Evolutionary conservation across 1,140 invertebrate genomes (phyloP), one percentile per base, ranked within the genome.

Genomic region (Tetramorium simillimum): DNA sequence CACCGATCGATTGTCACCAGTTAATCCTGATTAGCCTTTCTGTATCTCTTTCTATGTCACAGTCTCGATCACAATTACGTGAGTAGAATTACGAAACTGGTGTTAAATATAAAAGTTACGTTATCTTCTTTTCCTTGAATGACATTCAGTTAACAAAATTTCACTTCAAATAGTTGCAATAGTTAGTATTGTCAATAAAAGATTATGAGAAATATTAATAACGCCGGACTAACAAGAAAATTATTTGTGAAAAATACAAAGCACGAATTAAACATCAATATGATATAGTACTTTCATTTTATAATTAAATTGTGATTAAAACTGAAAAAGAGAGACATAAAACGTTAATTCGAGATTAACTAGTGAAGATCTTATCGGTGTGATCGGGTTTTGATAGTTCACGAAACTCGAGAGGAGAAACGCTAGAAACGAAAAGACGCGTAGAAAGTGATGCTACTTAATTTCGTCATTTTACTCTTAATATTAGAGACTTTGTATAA

Each of bases 381-480:
- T 24, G 7, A 63, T 49, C 18, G 40, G 12, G 1, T 51, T n/a
- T 40, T 10, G 14, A 60, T 62, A 56, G 0, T 51, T 67, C 40
- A n/a, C 3, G 18, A 77, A 62, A 40, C 40, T 28, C 14, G 21
- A 46, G 60, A 49, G 14, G 7, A 65, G 7, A 65, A 63, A 63
- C 24, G 18, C 75, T 46, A 21, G 21, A 77, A 18, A 18, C n/a
- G 24, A 49, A 65, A 37, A 78, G 24, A 46, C 1, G 37, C n/a
- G 51, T 40, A 3, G 9, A 40, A 63, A 56, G 21, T 28, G 24
- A 77, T 18, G n/a, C 24, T 63, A 51, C 43, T 80, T 67, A 40
- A 80, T 80, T 56, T 80, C 43, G 28, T 12, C 43, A 33, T 80
- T 67, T 67, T n/a, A 80, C 28, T 80, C 16, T 49, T 46, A 67